Conservation (phyloP, 2,888 invertebrate species). For the Oxycera nigricornis region DNA sequence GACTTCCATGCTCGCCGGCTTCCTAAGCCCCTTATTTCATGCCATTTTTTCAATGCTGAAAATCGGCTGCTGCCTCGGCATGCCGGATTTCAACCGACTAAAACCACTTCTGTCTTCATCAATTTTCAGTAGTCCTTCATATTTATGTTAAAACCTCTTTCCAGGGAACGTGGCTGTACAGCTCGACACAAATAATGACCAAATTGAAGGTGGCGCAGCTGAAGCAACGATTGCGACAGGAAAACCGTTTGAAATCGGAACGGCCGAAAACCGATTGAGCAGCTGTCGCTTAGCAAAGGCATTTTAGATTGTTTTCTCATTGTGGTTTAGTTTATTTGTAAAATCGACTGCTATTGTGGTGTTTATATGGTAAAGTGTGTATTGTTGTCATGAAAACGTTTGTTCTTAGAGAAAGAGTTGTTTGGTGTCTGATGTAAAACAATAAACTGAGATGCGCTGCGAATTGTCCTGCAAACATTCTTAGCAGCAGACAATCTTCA, state of each 20-base stretch:
- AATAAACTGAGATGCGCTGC: too few species aligned
- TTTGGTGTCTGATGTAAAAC: neutral
- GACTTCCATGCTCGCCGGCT: too few species aligned
- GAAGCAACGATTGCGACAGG: conserved; percentile 70
- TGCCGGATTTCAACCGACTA: neutral
- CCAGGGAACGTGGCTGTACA: conserved; percentile 89
- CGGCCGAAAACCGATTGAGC: conserved; percentile 12
- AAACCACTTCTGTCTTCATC: neutral
- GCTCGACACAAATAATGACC: conserved; percentile 86
- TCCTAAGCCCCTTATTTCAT: too few species aligned
- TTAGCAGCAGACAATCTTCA: too few species aligned
- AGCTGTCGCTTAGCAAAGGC: neutral
- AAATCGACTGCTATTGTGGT: neutral
- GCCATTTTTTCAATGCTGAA: neutral
- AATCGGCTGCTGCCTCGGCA: neutral
- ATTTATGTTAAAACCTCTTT: too few species aligned
- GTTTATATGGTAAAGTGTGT: neutral
- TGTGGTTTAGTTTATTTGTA: too few species aligned
- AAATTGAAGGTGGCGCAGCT: conserved; percentile 83
- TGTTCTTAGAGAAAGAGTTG: neutral
- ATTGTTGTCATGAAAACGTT: neutral
- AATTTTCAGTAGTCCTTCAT: too few species aligned
- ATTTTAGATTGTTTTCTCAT: neutral
- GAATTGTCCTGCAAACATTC: too few species aligned
- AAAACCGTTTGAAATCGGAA: conserved; percentile 54